phyloP scores from a whole-genome alignment of 2,888 invertebrate species.

The Corbicula japonica region DNA sequence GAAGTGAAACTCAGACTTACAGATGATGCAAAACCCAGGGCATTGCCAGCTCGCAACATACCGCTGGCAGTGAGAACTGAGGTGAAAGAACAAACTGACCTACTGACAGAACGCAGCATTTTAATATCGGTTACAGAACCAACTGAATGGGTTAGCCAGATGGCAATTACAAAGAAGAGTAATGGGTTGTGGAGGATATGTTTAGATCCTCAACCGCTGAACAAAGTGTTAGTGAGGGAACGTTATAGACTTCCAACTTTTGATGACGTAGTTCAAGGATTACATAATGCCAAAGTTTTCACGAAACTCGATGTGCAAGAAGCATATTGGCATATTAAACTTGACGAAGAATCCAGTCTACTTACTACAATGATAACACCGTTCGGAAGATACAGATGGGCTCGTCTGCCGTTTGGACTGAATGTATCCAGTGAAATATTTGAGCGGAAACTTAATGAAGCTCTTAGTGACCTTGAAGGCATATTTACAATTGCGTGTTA shows the following conservation, averaged over 20 bases:
- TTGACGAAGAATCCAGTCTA: constrained; percentile 58
- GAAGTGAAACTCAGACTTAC: constrained; percentile 31
- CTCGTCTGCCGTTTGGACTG: constrained; percentile 34
- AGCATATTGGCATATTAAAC: constrained; percentile 62
- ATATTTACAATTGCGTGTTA: constrained; percentile 45
- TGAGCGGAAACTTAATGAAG: constrained; percentile 52
- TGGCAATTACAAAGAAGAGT: constrained; percentile 43
- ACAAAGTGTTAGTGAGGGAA: constrained; percentile 51
- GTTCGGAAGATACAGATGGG: constrained; percentile 67
- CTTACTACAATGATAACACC: constrained; percentile 72
- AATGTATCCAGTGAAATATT: constrained; percentile 64
- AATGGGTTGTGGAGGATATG: constrained; percentile 56
- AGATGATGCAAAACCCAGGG: constrained; percentile 20
- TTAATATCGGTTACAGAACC: constrained; percentile 37
- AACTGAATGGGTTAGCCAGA: constrained; percentile 58
- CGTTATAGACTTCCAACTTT: constrained; percentile 60
- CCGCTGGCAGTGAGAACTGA: constrained; percentile 31
- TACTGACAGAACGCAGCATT: constrained; percentile 25
- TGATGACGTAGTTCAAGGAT: constrained; percentile 67
- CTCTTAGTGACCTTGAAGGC: constrained; percentile 49
- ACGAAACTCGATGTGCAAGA: constrained; percentile 70
- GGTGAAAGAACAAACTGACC: constrained; percentile 26
- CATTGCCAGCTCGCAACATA: too few species aligned
- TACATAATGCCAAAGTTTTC: constrained; percentile 63
- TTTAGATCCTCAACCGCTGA: constrained; percentile 63